These are phyloP conservation scores for Drosophila prostipennis DNA, from an alignment of 2,888 invertebrate species.

Conservation along the genomic window DNA sequence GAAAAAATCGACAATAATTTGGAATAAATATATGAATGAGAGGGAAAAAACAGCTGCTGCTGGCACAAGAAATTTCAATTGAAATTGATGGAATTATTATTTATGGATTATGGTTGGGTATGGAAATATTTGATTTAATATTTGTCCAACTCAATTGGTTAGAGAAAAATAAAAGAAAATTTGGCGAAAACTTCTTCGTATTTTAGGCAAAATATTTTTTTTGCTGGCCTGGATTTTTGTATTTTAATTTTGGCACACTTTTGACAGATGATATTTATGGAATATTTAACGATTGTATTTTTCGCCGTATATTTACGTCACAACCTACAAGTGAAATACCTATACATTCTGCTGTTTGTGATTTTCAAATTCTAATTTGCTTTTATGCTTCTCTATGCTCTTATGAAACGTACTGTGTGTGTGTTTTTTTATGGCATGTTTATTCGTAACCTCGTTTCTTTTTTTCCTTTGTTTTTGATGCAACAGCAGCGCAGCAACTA, in stretches of 20 bases:
- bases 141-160: too few species aligned
- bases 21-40: slow-evolving; percentile 18
- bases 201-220: not conserved
- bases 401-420: not conserved
- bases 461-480: slow-evolving; percentile 14
- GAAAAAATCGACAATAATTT: slow-evolving; percentile 24
- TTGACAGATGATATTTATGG: slow-evolving; percentile 8
- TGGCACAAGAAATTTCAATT: slow-evolving; percentile 14
- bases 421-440: slow-evolving; percentile 1
- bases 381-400: not conserved
- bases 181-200: not conserved
- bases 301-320: not conserved
- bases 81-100: slow-evolving; percentile 50
- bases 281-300: not conserved
- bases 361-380: not conserved
- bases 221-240: not conserved
- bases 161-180: too few species aligned
- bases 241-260: not conserved
- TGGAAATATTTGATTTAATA: not conserved
- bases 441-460: slow-evolving; percentile 12
- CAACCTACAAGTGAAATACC: not conserved
- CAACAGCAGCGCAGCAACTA: slow-evolving; percentile 38
- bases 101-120: slow-evolving; percentile 32
- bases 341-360: not conserved
- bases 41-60: not conserved